Conservation (phyloP, 2,113 vertebrate genomes). For the Synodontis membranacea region DNA sequence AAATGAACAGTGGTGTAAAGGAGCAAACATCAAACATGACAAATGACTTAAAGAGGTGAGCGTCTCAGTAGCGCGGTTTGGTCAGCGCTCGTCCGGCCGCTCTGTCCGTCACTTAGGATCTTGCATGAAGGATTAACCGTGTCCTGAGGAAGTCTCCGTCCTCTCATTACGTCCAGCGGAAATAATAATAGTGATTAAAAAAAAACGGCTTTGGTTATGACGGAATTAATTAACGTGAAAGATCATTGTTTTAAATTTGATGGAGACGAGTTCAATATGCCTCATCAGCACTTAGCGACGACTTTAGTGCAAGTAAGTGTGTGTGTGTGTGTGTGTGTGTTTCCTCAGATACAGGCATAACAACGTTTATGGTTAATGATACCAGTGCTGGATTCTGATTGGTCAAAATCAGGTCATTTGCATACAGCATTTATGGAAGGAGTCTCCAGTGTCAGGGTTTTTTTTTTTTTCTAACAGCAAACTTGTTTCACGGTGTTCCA, state of each 20-base stretch:
- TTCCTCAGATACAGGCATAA: not conserved
- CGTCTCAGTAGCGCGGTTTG: slow-evolving; percentile 17
- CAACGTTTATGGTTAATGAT: not conserved
- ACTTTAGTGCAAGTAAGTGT: slow-evolving; percentile 2
- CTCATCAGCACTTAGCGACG: slow-evolving; percentile 32
- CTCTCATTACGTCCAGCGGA: slow-evolving; percentile 14
- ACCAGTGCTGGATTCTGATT: not conserved
- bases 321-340: slow-evolving; percentile 25
- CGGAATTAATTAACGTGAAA: slow-evolving; percentile 37
- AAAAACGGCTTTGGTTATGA: slow-evolving; percentile 39
- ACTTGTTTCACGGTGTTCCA: no score
- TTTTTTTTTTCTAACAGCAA: not conserved
- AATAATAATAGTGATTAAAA: slow-evolving; percentile 24
- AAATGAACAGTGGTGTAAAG: not conserved
- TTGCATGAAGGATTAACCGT: slow-evolving; percentile 45
- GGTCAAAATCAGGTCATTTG: not conserved
- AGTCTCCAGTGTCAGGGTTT: not conserved
- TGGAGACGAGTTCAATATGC: slow-evolving; percentile 4
- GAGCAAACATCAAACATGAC: slow-evolving; percentile 27
- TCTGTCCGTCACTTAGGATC: slow-evolving; percentile 50
- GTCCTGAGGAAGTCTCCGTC: slow-evolving; percentile 20
- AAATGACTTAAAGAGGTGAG: slow-evolving; percentile 21
- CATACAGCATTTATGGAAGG: not conserved
- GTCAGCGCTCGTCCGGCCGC: not conserved
- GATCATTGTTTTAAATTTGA: not conserved